Evolutionary conservation across 2,113 vertebrate genomes (phyloP), one percentile per base, ranked within the genome.

Genomic region (Merops nubicus): DNA sequence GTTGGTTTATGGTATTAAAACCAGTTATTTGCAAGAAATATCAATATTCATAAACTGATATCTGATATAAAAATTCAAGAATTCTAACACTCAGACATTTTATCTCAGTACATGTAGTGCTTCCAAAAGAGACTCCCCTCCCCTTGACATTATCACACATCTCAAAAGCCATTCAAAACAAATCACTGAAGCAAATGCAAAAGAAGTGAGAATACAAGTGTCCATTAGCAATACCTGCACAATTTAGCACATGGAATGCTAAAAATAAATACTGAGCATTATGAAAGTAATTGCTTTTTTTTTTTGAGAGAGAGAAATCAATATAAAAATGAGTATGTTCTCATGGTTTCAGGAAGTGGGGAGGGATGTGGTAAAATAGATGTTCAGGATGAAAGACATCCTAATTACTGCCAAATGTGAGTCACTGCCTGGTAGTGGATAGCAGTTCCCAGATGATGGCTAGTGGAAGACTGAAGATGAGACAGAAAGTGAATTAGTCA

Each of bases 371-470:
- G 42, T 74, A 92, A 86, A 91, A 81, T 70, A 19, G 6, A 82
- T n/a, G 45, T 85, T 77, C 31, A 89, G 67, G 70, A 89, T 82
- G 82, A 94, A 91, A 95, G 89, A 83, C 75, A 93, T 69, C 31
- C 85, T 91, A 89, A 94, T 96, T 91, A 65, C 63, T 93, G 77
- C 67, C 78, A 95, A 84, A 50, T 72, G 42, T 79, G 74, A 95
- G 70, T 93, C 81, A 85, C 81, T 89, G 91, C 69, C n/a, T 76
- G 82, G 29, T 88, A 54, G 59, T 38, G 59, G 48, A 69, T 57
- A 72, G 56, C 62, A 83, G 16, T 85, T 94, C 93, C 56, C 88
- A 65, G 65, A 87, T 76, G 85, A 91, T 45, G 86, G 78, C 65
- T 88, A 54, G 36, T 42, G 22, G 62, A 91, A 94, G 45, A 91